Conservation (phyloP, 2,113 vertebrate genomes). For the Pachycephala philippinensis region DNA sequence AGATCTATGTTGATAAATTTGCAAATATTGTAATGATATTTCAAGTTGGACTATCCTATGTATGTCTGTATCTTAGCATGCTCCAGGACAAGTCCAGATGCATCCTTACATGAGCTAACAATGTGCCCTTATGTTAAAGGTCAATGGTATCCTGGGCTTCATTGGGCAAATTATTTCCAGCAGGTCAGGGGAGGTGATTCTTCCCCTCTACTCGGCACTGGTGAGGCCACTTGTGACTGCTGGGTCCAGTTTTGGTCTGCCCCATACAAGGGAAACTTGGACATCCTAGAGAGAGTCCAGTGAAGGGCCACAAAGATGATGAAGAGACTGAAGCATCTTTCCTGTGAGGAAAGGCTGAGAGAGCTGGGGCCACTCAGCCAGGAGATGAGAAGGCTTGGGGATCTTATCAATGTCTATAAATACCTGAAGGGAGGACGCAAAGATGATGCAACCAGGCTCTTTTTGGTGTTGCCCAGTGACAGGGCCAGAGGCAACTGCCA, state of each 20-base stretch:
- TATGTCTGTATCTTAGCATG: neutral
- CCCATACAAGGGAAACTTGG: neutral
- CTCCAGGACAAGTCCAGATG: neutral
- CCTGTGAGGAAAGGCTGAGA: neutral
- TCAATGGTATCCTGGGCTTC: rapidly evolving
- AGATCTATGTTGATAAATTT: neutral
- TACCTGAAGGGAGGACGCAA: neutral
- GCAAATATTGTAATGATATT: neutral
- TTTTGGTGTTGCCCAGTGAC: neutral
- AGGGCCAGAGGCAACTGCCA: neutral
- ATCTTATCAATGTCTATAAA: neutral
- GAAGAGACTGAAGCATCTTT: neutral
- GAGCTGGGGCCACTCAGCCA: neutral
- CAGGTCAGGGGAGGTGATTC: neutral
- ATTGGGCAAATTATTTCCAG: neutral
- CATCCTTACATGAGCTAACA: neutral
- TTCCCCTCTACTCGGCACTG: neutral
- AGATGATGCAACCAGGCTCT: neutral
- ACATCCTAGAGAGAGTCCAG: neutral
- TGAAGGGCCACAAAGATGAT: neutral
- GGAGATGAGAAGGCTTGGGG: neutral
- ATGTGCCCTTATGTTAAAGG: rapidly evolving
- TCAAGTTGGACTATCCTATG: neutral
- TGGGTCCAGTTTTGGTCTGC: neutral
- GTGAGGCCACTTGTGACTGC: neutral